phyloP scores from a whole-genome alignment of 2,797 vertebrate species.

The Urocyon cinereoargenteus region DNA sequence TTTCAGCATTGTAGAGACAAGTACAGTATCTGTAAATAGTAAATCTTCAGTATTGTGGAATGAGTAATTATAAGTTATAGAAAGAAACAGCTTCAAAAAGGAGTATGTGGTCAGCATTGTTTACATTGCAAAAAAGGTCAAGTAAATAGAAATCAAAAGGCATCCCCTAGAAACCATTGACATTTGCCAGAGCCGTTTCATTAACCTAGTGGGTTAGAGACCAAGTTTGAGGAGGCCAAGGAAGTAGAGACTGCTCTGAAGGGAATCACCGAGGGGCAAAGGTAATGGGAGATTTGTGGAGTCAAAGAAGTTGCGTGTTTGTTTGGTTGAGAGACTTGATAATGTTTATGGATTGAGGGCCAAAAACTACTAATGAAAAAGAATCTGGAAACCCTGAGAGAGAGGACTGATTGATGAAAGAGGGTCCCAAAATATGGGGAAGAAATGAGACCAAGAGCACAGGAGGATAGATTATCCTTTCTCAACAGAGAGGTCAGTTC shows the following conservation, averaged over 20 bases:
- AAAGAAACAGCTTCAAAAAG: conserved; percentile 14
- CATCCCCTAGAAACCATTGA: background rate
- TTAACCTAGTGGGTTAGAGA: background rate
- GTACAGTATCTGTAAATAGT: background rate
- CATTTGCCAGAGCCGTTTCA: conserved; percentile 29
- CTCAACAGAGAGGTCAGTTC: background rate
- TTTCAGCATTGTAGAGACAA: background rate
- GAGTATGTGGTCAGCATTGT: background rate
- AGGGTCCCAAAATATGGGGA: background rate
- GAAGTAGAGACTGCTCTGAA: background rate
- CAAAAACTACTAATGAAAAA: background rate
- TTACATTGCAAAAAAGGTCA: background rate
- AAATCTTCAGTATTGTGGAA: background rate
- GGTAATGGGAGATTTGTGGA: background rate
- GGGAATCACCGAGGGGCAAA: background rate
- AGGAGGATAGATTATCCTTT: background rate
- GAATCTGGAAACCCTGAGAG: background rate
- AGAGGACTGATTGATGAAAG: conserved; percentile 6
- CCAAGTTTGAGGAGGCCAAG: background rate
- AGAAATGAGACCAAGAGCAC: background rate
- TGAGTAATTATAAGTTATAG: background rate
- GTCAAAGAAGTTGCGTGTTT: background rate
- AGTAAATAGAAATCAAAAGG: conserved; percentile 21
- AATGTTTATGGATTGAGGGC: background rate
- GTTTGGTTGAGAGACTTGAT: background rate